phyloP scores from a whole-genome alignment of 2,888 invertebrate genomes.

The Cotesia congregata region DNA sequence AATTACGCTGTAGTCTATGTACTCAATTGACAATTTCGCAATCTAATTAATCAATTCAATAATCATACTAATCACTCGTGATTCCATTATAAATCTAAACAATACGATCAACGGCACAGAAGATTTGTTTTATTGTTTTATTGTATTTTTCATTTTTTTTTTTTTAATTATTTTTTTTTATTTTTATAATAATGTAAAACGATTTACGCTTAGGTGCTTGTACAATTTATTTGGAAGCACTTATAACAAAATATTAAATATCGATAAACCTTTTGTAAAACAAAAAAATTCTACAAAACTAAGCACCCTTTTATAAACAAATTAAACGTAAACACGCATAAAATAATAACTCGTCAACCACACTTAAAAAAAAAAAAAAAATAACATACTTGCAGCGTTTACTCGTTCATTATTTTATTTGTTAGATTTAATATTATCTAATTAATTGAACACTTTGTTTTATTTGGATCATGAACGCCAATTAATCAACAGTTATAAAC shows the following conservation, averaged over 20 bases:
- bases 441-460: background rate
- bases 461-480: background rate
- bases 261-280: constrained; percentile 3
- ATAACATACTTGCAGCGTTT: background rate
- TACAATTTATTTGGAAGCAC: constrained; percentile 39
- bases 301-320: constrained; percentile 11
- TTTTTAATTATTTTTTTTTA: too few relatives aligned
- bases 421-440: background rate
- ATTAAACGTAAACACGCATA: background rate
- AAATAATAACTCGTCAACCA: background rate
- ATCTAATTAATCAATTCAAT: background rate
- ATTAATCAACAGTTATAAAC: constrained; percentile 5
- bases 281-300: constrained; percentile 6
- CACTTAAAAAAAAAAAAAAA: background rate
- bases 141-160: background rate
- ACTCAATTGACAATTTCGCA: background rate
- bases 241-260: constrained; percentile 17
- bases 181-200: background rate
- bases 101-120: constrained; percentile 4
- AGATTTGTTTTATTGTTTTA: background rate
- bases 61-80: constrained; percentile 8
- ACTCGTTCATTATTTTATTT: background rate
- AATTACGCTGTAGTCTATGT: background rate
- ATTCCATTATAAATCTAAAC: background rate
- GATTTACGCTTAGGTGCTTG: background rate